Evolutionary conservation across 2,888 invertebrate species (phyloP).

Genomic region (Pachydiplax longipennis): DNA sequence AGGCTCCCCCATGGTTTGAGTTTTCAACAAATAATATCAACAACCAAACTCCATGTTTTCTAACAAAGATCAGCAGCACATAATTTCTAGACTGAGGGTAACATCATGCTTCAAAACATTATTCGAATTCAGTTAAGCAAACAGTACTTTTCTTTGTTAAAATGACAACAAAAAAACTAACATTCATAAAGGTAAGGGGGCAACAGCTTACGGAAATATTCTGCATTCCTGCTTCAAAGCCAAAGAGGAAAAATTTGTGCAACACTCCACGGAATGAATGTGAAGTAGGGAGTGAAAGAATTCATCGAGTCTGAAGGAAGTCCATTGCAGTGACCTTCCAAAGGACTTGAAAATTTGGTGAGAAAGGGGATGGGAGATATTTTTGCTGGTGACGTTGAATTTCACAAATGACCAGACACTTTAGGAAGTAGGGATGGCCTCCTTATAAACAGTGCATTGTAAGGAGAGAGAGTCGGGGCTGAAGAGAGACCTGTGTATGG

Average conservation of each 20-base stretch:
- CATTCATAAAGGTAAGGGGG: not conserved
- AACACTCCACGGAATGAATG: conserved; percentile 10
- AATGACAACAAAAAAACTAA: not conserved
- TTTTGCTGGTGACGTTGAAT: not conserved
- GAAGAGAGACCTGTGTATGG: not conserved
- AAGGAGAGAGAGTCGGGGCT: not conserved
- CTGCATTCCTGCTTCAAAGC: no score
- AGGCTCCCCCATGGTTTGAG: not conserved
- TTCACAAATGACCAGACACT: not conserved
- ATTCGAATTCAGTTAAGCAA: not conserved
- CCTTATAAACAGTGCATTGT: not conserved
- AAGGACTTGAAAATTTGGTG: not conserved
- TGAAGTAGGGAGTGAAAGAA: not conserved
- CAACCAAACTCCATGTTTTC: conserved; percentile 12
- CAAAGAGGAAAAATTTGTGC: conserved; percentile 28
- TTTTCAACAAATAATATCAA: not conserved
- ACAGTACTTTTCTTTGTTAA: not conserved
- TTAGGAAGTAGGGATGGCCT: not conserved
- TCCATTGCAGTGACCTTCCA: not conserved
- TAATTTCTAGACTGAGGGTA: not conserved
- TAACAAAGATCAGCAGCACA: not conserved
- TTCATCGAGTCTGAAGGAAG: not conserved
- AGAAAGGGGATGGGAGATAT: not conserved
- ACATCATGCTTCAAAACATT: conserved; percentile 28
- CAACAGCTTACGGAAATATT: no score